Evolutionary conservation across 2,113 vertebrate genomes (phyloP).

Genomic region (Aramus guarauna): DNA sequence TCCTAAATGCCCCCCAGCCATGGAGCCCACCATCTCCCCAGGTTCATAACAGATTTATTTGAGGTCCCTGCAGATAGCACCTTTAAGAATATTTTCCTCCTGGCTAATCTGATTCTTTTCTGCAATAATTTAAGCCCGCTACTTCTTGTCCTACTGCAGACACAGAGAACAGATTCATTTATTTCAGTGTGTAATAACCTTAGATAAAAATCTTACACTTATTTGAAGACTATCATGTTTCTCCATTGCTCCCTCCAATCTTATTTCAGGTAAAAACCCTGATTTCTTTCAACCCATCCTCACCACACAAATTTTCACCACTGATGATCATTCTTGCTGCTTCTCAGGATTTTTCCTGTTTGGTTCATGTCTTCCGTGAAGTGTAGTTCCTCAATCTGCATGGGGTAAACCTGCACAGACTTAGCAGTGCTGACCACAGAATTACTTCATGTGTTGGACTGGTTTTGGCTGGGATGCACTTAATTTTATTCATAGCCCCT

Average conservation of each 20-base stretch:
- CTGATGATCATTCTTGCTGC: neutral
- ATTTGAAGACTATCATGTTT: neutral
- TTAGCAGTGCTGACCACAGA: neutral
- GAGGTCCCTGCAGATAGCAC: neutral
- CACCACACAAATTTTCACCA: neutral
- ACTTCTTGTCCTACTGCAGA: neutral
- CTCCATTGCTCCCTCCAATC: neutral
- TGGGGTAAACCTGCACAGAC: neutral
- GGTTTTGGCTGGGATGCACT: neutral
- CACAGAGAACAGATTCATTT: neutral
- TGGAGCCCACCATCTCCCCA: neutral
- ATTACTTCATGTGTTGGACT: neutral
- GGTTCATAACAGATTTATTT: neutral
- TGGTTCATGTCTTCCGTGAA: neutral
- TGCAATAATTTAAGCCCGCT: neutral
- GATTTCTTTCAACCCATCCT: neutral
- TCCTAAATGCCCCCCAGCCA: neutral
- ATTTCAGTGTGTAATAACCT: neutral
- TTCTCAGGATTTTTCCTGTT: neutral
- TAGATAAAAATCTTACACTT: accelerated
- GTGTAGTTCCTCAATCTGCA: neutral
- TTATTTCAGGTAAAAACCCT: neutral
- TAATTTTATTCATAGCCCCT: neutral
- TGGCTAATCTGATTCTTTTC: neutral
- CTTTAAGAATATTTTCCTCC: neutral